phyloP scores from a whole-genome alignment of 2,797 vertebrate genomes.

The Hylomyscus alleni region DNA sequence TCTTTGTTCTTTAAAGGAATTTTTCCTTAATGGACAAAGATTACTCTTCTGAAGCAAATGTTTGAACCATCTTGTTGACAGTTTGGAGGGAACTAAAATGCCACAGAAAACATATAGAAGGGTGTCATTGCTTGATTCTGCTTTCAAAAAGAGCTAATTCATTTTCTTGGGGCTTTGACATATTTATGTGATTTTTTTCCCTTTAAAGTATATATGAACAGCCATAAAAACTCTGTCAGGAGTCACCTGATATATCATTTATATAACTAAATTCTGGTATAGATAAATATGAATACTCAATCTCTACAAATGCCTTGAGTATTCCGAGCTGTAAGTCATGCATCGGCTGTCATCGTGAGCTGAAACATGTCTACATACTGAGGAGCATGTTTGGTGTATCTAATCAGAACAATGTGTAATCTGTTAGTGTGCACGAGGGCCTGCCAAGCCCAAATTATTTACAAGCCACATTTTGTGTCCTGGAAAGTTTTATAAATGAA shows the following conservation, averaged over 20 bases:
- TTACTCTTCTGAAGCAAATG: conserved; percentile 55
- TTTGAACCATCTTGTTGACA: conserved; percentile 62
- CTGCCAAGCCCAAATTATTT: conserved; percentile 89
- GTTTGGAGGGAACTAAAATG: conserved; percentile 69
- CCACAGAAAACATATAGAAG: conserved; percentile 14
- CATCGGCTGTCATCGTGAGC: conserved; percentile 88
- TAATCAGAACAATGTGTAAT: conserved; percentile 89
- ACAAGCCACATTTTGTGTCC: conserved; percentile 88
- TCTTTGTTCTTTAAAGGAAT: conserved; percentile 64
- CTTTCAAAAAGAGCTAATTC: conserved; percentile 60
- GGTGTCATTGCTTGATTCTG: conserved; percentile 78
- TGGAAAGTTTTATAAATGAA: conserved; percentile 84
- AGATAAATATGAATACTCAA: conserved; percentile 91
- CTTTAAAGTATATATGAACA: conserved; percentile 65
- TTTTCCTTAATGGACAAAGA: conserved; percentile 73
- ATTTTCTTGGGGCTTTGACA: conserved; percentile 75
- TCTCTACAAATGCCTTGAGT: conserved; percentile 89
- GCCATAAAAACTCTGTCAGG: conserved; percentile 83
- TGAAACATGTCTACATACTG: conserved; percentile 87
- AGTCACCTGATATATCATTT: conserved; percentile 84
- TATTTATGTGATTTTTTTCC: conserved; percentile 70
- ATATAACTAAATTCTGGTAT: conserved; percentile 86
- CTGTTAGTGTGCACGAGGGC: conserved; percentile 83
- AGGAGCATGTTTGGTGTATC: conserved; percentile 88
- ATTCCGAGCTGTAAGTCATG: conserved; percentile 88